Evolutionary conservation across 2,888 invertebrate genomes (phyloP), one percentile per base, ranked within the genome.

Genomic region (Metalampra italica): DNA sequence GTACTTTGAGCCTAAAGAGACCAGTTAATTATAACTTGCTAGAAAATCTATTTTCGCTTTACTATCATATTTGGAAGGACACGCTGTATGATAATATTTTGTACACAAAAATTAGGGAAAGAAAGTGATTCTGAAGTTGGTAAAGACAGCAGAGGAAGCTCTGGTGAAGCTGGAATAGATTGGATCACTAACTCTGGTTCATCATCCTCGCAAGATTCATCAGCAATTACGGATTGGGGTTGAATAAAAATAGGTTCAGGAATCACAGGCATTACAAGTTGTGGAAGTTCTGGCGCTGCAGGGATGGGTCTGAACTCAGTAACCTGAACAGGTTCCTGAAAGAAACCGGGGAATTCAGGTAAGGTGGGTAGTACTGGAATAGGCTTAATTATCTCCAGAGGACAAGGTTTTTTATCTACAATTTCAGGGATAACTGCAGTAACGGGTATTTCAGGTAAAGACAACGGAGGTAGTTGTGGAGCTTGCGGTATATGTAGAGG

Each of bases 41-140:
- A 3, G 38, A 13, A 7, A 8, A n/a, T n/a, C 29, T 22, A 7
- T 49, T 45, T 5, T 60, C 55, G 45, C 59, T 59, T 22, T 34
- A 51, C 53, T 11, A 56, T 51, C 29, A 68, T 54, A 38, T 68
- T 64, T 8, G 72, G 69, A n/a, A 67, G 49, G 39, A 74, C 50
- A 29, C 68, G 68, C 36, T 71, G 63, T 42, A 63, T 50, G 7
- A 72, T 54, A 53, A 73, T 65, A 43, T 72, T 57, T 46, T 66
- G 60, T 14, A 57, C 69, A 46, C 62, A 68, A 32, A 53, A 46
- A 7, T 51, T 54, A 9, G 64, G 61, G 5, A 49, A 44, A 9
- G 53, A n/a, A 14, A 45, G 40, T 1, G 14, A 43, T 12, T 34
- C 40, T 13, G 39, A 37, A n/a, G n/a, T n/a, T 9, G 40, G n/a